phyloP scores from a whole-genome alignment of 1,140 invertebrate species.

The Brachionus manjavacas region DNA sequence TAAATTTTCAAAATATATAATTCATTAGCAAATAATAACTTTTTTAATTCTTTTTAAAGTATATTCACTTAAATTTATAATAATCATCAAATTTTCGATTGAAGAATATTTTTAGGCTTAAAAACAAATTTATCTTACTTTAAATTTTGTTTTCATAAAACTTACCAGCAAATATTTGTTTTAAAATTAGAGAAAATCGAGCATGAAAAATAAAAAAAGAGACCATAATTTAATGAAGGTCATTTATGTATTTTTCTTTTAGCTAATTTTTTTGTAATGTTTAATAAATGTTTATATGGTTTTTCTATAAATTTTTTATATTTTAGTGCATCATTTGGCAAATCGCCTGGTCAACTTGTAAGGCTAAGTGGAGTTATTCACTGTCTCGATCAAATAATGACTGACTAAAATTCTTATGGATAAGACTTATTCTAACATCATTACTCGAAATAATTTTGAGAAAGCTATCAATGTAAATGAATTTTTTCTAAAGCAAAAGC shows the following conservation, averaged over 20 bases:
- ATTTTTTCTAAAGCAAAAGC: not conserved
- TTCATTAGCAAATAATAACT: not conserved
- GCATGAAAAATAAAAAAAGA: not conserved
- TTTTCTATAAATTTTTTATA: no score
- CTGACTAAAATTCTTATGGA: not conserved
- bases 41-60: not conserved
- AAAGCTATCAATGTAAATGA: conserved; percentile 2
- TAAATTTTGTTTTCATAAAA: not conserved
- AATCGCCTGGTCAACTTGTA: no score
- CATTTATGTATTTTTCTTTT: not conserved
- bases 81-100: not conserved
- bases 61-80: not conserved
- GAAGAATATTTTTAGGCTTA: not conserved
- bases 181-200: not conserved
- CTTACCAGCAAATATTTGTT: not conserved
- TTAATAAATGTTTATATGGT: no score
- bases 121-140: not conserved
- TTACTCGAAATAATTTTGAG: not conserved
- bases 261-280: not conserved
- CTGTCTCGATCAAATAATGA: no score
- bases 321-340: no score
- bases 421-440: not conserved
- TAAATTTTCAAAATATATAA: not conserved
- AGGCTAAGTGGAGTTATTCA: no score
- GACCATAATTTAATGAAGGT: not conserved